Evolutionary conservation across 2,888 invertebrate genomes (phyloP).

Genomic region (Caprella mutica): DNA sequence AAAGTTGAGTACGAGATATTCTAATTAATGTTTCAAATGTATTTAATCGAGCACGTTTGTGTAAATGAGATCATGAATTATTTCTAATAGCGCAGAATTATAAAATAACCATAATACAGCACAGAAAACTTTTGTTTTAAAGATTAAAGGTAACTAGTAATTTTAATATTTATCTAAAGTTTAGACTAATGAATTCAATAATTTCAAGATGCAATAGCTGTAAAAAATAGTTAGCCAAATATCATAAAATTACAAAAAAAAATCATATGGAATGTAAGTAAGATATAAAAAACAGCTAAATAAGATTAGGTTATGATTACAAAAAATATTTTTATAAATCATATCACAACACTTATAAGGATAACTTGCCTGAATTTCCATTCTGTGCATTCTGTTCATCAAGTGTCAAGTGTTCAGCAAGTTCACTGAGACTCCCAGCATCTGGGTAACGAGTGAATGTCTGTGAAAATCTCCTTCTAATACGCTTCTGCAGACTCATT

Average conservation of each 20-base stretch:
- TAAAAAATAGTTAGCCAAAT: neutral
- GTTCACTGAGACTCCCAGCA: constrained; percentile 34
- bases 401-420: constrained; percentile 39
- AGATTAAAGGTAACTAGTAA: too few species aligned
- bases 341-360: neutral
- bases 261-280: neutral
- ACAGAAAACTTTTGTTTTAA: too few species aligned
- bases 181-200: neutral
- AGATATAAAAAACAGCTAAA: too few species aligned
- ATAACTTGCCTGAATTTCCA: constrained; percentile 33
- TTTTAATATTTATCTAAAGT: too few species aligned
- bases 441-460: constrained; percentile 38
- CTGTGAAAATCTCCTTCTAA: constrained; percentile 39
- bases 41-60: too few species aligned
- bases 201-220: neutral
- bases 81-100: too few species aligned
- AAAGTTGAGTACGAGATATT: too few species aligned
- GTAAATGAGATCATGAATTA: too few species aligned
- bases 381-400: constrained; percentile 38
- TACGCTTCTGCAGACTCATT: constrained; percentile 34
- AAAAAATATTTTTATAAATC: too few species aligned
- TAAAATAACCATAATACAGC: too few species aligned
- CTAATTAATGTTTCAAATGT: too few species aligned
- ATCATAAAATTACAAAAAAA: neutral
- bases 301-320: too few species aligned